Evolutionary conservation across 1,140 invertebrate genomes (phyloP).

Genomic region (Eumeta japonica): DNA sequence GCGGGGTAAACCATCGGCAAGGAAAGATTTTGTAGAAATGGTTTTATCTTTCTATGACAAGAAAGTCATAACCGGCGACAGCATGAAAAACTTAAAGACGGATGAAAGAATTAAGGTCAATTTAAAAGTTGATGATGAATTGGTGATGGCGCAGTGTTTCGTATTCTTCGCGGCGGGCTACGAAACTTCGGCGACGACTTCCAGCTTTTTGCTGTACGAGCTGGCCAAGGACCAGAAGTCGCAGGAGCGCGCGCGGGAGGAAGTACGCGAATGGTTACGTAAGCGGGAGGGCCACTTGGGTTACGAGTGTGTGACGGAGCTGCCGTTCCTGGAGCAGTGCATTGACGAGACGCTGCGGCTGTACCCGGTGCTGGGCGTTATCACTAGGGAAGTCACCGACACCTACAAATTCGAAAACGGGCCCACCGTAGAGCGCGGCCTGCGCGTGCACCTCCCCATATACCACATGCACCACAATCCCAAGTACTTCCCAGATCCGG

Average conservation of each 20-base stretch:
- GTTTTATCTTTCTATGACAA: not conserved
- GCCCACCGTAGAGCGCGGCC: constrained; percentile 9
- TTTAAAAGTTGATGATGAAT: constrained; percentile 2
- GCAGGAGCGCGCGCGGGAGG: constrained; percentile 30
- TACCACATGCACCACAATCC: constrained; percentile 45
- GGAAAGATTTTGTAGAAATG: not conserved
- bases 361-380: constrained; percentile 23
- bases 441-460: constrained; percentile 34
- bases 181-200: constrained; percentile 24
- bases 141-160: constrained; percentile 33
- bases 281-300: constrained; percentile 35
- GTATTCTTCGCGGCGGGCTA: constrained; percentile 49
- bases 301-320: constrained; percentile 48
- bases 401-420: not conserved
- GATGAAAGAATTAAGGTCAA: not conserved
- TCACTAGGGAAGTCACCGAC: constrained; percentile 17
- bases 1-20: not conserved
- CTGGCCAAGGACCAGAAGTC: constrained; percentile 24
- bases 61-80: not conserved
- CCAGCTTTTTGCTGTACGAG: constrained; percentile 30
- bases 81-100: not conserved
- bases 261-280: constrained; percentile 27
- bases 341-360: constrained; percentile 30
- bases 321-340: constrained; percentile 51
- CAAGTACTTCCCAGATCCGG: constrained; percentile 61